Percentiles rank a stretch among this genome's conserved stretches.
Conservation (phyloP, 2,888 invertebrate genomes). For the Acanthoscelides obtectus region DNA sequence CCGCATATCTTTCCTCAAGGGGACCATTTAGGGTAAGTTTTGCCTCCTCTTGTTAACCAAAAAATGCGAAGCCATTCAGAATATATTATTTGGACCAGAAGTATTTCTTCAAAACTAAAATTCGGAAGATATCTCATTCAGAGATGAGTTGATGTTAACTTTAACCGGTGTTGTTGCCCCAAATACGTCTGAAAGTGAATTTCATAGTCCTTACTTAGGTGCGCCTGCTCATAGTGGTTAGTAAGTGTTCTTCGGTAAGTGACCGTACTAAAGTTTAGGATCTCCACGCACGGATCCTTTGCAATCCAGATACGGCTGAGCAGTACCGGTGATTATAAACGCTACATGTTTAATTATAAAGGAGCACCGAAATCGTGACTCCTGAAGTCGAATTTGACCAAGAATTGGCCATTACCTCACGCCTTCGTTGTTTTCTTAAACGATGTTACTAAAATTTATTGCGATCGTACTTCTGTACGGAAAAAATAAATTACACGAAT, state of each 20-base stretch:
- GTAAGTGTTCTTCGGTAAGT: not conserved
- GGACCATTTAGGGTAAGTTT: no score
- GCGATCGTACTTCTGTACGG: not conserved
- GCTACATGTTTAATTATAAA: constrained; percentile 45
- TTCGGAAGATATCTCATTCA: no score
- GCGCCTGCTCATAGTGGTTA: no score
- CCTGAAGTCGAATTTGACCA: constrained; percentile 40
- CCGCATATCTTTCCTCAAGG: no score
- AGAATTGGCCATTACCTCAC: constrained; percentile 31
- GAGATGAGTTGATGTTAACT: no score
- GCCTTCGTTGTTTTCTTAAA: constrained; percentile 33
- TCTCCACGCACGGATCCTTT: not conserved
- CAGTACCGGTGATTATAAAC: constrained; percentile 25
- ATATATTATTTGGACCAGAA: no score
- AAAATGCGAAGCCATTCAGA: no score
- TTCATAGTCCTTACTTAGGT: no score
- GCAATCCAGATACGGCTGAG: constrained; percentile 12
- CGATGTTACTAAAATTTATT: constrained; percentile 11
- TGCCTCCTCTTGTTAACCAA: no score
- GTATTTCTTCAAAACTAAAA: no score
- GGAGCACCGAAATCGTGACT: constrained; percentile 46
- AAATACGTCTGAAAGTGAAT: no score
- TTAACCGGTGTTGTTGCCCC: no score
- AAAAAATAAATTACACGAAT: not conserved
- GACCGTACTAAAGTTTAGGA: not conserved